A percentile compares a stretch with the other conserved stretches of the same genome.
Evolutionary conservation across 2,888 invertebrate genomes (phyloP).

Genomic region (Ophraella communa): DNA sequence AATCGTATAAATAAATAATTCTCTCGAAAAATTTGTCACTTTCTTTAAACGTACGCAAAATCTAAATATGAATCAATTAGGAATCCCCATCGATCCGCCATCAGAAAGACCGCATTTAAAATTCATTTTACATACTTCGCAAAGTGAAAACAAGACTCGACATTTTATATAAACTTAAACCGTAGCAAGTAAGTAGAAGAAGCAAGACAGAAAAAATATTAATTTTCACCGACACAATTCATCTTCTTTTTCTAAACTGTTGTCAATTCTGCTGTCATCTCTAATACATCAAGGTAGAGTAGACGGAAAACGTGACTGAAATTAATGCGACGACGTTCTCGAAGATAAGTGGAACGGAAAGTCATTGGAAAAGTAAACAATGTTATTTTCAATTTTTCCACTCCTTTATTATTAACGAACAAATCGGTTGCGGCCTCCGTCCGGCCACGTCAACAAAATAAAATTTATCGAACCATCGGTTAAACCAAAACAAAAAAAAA

Average conservation of each 20-base stretch:
- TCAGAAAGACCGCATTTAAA: slow-evolving; percentile 9
- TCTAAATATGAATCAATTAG: slow-evolving; percentile 8
- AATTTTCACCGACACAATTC: slow-evolving; percentile 57
- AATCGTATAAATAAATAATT: neutral
- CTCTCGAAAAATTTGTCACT: neutral
- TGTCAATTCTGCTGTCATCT: slow-evolving; percentile 60
- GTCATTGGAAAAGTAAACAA: slow-evolving; percentile 52
- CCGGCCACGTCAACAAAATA: slow-evolving; percentile 3
- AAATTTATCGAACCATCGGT: slow-evolving; percentile 1
- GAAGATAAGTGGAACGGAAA: slow-evolving; percentile 46
- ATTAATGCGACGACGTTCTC: slow-evolving; percentile 58
- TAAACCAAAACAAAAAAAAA: neutral
- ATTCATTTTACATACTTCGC: slow-evolving; percentile 32
- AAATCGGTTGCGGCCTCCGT: slow-evolving; percentile 10
- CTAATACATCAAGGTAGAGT: slow-evolving; percentile 59
- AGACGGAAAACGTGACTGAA: slow-evolving; percentile 58
- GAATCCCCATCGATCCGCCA: neutral
- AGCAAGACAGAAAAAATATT: slow-evolving; percentile 51
- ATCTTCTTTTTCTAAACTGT: slow-evolving; percentile 57
- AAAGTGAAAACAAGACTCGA: slow-evolving; percentile 44
- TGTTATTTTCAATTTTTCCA: slow-evolving; percentile 45
- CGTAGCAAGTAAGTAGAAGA: slow-evolving; percentile 25
- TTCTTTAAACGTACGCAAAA: neutral
- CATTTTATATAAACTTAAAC: slow-evolving; percentile 40
- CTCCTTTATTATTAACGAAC: slow-evolving; percentile 37